Evolutionary conservation across 2,113 vertebrate genomes (phyloP).

Genomic region (Aplodontia rufa): DNA sequence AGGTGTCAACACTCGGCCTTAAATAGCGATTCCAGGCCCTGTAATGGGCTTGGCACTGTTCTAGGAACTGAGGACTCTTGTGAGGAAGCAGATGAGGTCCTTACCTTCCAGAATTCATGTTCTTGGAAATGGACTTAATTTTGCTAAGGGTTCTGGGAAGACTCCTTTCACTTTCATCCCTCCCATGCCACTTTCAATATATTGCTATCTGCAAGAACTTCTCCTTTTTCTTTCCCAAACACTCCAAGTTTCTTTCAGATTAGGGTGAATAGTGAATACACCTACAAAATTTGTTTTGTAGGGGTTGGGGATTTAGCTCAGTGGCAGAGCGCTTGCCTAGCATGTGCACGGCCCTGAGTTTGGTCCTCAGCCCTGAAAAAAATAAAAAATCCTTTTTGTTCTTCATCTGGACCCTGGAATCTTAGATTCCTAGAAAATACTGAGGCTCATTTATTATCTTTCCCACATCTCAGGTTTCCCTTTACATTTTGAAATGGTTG

Average conservation of each 20-base stretch:
- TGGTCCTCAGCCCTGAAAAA: too few relatives aligned
- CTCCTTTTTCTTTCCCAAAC: background rate
- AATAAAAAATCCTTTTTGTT: slow-evolving; percentile 20
- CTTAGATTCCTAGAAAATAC: background rate
- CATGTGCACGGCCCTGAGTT: too few relatives aligned
- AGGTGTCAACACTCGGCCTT: background rate
- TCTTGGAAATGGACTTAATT: background rate
- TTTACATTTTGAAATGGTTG: too few relatives aligned
- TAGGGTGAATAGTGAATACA: background rate
- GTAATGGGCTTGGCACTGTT: background rate
- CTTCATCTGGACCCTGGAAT: background rate
- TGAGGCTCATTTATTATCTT: background rate
- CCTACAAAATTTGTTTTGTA: too few relatives aligned
- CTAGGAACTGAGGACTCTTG: background rate
- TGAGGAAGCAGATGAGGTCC: background rate
- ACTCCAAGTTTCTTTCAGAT: background rate
- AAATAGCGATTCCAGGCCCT: background rate
- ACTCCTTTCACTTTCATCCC: background rate
- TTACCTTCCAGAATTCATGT: background rate
- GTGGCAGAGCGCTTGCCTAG: too few relatives aligned
- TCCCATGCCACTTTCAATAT: background rate
- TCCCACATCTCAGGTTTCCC: background rate
- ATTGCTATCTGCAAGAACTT: too few relatives aligned
- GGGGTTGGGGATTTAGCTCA: too few relatives aligned
- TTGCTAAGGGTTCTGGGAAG: background rate